Evolutionary conservation across 2,797 vertebrate genomes (phyloP), one percentile per base, ranked within the genome.

Genomic region (Pangasius macronema): DNA sequence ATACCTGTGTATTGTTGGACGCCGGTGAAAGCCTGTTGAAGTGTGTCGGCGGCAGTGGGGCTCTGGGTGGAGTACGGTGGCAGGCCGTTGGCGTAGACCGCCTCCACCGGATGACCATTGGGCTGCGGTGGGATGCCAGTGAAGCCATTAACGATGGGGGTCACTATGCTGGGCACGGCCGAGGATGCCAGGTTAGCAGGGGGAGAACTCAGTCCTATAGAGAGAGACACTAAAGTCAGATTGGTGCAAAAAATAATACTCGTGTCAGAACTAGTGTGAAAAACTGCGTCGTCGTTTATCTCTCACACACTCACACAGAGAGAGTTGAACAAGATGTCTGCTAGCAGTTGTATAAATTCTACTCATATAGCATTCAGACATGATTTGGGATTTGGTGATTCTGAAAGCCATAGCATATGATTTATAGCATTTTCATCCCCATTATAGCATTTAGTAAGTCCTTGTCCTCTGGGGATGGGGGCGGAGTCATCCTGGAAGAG

Each of bases 1-100:
- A 10, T 92, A 97, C 96, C 96, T 96, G 97, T 96, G 87, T 97
- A 97, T 91, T 97, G 97, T 92, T 97, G 96, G 83, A 97, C 95
- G 85, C 96, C 96, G 0, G 96, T 94, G 91, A 97, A 97, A 89
- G 96, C 95, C 65, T 96, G 97, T 80, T 97, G 96, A 86, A 97
- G 93, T 22, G 95, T 95, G 88, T 97, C 97, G 27, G 96, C 95
- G 89, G 96, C 94, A 0, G 96, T 95, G 5, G 96, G 96, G 87
- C 94, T 97, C 94, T 97, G 97, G 92, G 96, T 89, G 80, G 97
- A 95, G 91, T 97, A 97, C 3, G 96, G 95, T 75, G 96, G 92
- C 46, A 97, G 94, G 85, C 96, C 95, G 0, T 97, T 97, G 91
- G 96, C 94, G 89, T 97, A 97, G 86, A 97, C 94, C 0, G 96